Conservation (phyloP, 35 echinoderm and acorn worm genomes). For the Lytechinus variegatus region DNA sequence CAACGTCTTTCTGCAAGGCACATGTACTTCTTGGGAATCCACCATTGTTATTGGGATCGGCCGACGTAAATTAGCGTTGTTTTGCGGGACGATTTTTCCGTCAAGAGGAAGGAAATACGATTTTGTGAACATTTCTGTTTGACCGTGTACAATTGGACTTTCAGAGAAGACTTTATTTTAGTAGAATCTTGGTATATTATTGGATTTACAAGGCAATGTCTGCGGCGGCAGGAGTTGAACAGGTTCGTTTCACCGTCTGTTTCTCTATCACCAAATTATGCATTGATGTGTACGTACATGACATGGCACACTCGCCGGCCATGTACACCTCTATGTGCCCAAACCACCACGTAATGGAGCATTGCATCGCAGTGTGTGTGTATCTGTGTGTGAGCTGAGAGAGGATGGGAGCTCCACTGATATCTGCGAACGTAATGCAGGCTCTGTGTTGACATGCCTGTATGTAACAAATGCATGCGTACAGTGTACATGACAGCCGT, state of each 20-base stretch:
- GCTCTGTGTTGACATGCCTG: slow-evolving; percentile 40
- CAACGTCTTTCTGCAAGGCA: slow-evolving; percentile 29
- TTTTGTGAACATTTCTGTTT: neutral
- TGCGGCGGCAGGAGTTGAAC: slow-evolving; percentile 81
- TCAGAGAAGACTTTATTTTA: slow-evolving; percentile 49
- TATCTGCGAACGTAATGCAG: neutral
- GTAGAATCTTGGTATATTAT: slow-evolving; percentile 57
- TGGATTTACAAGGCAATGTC: slow-evolving; percentile 74
- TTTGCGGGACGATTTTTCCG: slow-evolving; percentile 37
- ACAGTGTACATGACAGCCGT: slow-evolving; percentile 21
- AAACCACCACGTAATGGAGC: slow-evolving; percentile 32
- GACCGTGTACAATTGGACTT: slow-evolving; percentile 32
- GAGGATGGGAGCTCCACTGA: neutral
- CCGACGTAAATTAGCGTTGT: neutral
- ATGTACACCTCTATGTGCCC: slow-evolving; percentile 47
- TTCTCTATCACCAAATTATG: slow-evolving; percentile 42
- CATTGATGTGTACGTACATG: slow-evolving; percentile 51
- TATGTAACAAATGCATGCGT: slow-evolving; percentile 47
- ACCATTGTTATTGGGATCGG: slow-evolving; percentile 55
- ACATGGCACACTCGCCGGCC: slow-evolving; percentile 44
- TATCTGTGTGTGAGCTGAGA: slow-evolving; percentile 32
- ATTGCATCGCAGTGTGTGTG: slow-evolving; percentile 28
- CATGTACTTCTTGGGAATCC: slow-evolving; percentile 55
- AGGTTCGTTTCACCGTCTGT: slow-evolving; percentile 67
- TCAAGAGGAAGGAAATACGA: neutral